Evolutionary conservation across 1,140 invertebrate species (phyloP).

Genomic region (Chrysomallon squamiferum): DNA sequence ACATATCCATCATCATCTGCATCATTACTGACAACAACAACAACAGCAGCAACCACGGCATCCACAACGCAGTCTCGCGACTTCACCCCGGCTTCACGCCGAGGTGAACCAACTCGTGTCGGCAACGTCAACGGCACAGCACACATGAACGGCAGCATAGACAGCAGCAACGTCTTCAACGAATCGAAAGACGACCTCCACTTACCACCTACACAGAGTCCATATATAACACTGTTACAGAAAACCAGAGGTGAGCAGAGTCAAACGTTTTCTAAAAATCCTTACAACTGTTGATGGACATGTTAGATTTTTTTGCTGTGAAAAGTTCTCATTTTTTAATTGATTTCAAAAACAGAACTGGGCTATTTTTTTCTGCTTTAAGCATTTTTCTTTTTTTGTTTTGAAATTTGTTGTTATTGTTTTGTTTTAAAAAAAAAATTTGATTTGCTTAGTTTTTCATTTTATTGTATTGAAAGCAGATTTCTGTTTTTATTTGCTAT

Average conservation of each 20-base stretch:
- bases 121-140: constrained; percentile 5
- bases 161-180: constrained; percentile 1
- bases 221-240: constrained; percentile 85
- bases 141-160: constrained; percentile 32
- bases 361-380: no score
- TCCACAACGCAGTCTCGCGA: background rate
- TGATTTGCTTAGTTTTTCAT: no score
- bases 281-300: no score
- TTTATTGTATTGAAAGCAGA: no score
- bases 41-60: no score
- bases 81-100: background rate
- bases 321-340: no score
- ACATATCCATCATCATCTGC: background rate
- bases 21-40: background rate
- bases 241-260: constrained; percentile 80
- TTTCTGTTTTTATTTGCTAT: no score
- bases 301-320: background rate
- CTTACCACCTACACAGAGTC: constrained; percentile 83
- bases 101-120: background rate
- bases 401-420: no score
- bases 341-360: no score
- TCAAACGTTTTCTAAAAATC: no score
- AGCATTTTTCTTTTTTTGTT: no score
- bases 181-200: constrained; percentile 52
- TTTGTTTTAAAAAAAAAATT: no score